Conservation (phyloP, 2,797 vertebrate genomes). For the Brotula barbata region DNA sequence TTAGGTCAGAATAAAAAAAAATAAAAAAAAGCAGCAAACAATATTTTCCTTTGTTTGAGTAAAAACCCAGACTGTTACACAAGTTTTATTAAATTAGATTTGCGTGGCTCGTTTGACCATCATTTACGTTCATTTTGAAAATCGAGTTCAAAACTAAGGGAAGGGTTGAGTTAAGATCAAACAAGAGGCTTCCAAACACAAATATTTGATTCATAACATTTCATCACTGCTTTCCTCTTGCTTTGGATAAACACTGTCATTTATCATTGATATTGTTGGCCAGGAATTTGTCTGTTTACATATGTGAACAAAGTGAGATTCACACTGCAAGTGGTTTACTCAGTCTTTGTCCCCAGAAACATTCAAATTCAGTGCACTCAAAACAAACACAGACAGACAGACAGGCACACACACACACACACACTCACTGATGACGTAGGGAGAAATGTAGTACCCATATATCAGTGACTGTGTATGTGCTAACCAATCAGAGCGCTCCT, state of each 20-base stretch:
- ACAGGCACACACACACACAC: slow-evolving; percentile 1
- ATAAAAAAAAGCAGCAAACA: neutral
- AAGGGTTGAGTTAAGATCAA: no score
- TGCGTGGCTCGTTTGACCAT: no score
- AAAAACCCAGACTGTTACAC: no score
- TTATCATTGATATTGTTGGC: neutral
- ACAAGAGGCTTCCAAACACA: no score
- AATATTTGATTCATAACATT: no score
- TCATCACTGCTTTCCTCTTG: neutral
- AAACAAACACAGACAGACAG: neutral
- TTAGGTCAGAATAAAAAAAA: no score
- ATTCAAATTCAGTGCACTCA: slow-evolving; percentile 6
- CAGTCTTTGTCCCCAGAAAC: slow-evolving; percentile 9
- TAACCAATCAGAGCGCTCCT: slow-evolving; percentile 44
- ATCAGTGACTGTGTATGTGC: slow-evolving; percentile 24
- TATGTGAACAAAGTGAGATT: slow-evolving; percentile 10
- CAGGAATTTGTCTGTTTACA: neutral
- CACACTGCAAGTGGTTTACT: neutral
- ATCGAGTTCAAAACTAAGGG: no score
- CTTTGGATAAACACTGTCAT: neutral
- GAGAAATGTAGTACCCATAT: slow-evolving; percentile 39
- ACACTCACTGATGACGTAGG: slow-evolving; percentile 26
- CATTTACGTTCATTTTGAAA: no score
- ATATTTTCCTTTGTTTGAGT: slow-evolving; percentile 13
- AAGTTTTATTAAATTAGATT: no score